A percentile compares a stretch with the other conserved stretches of the same genome.
These are phyloP conservation scores for Lytechinus variegatus DNA, from an alignment of 35 echinoderm and acorn worm genomes.

Conservation along the genomic window DNA sequence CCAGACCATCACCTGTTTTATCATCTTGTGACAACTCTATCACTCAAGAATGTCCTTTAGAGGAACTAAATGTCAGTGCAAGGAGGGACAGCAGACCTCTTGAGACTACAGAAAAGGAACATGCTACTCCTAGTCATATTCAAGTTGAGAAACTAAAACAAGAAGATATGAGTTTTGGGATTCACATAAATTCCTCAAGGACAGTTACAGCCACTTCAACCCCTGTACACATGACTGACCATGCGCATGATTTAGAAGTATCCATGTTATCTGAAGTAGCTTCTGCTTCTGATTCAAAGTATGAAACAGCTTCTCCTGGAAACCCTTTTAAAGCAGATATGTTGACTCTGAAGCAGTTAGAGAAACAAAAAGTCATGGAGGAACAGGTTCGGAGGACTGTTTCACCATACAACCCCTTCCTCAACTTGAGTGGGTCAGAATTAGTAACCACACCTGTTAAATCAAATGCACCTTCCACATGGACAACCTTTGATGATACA, in stretches of 20 bases:
- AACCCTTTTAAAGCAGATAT: conserved; percentile 89
- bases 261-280: neutral
- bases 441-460: conserved; percentile 18
- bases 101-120: neutral
- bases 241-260: conserved; percentile 33
- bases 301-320: conserved; percentile 47
- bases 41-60: neutral
- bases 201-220: conserved; percentile 14
- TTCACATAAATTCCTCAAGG: neutral
- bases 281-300: neutral
- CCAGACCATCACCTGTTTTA: conserved; percentile 45
- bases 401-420: conserved; percentile 45
- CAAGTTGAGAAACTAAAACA: neutral
- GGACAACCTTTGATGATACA: conserved; percentile 76
- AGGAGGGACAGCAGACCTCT: neutral
- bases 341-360: conserved; percentile 55
- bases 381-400: conserved; percentile 26
- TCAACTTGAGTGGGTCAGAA: neutral
- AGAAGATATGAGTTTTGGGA: neutral
- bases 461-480: conserved; percentile 46
- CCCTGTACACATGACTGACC: conserved; percentile 18
- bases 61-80: neutral
- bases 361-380: conserved; percentile 27
- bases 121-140: neutral
- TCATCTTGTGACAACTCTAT: conserved; percentile 30